Evolutionary conservation across 2,888 invertebrate species (phyloP), one percentile per base, ranked within the genome.

Genomic region (Tetramorium bicarinatum): DNA sequence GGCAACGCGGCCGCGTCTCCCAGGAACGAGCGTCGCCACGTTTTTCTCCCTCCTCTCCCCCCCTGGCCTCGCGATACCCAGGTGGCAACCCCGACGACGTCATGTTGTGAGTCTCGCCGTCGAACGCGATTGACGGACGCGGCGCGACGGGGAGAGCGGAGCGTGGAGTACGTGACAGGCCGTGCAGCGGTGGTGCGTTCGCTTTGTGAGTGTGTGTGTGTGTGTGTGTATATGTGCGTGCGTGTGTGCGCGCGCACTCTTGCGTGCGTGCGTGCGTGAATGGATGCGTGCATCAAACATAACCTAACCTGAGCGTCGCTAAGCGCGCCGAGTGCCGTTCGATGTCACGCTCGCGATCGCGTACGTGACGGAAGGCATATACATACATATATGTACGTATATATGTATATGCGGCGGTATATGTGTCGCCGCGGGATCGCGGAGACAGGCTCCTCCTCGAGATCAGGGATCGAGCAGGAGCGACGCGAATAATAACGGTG

Each of bases 61-160:
- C 9, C 9, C 3, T 52, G 34, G 25, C 13, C 38, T n/a, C 49
- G 47, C 18, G 18, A 1, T 15, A 7, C 29, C 29, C n/a, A 11
- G 72, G 29, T 25, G 34, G 7, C 15, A 34, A 15, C 7, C 34
- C 69, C 59, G 71, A 44, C 44, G 56, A 21, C 47, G 47, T 21
- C 29, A 34, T 34, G 85, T 87, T 85, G 83, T 80, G 89, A 87
- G 87, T 72, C 87, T 83, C 87, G 86, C 18, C 52, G 54, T 85
- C 86, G 88, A 89, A 84, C 76, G 87, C 86, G 84, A 83, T 84
- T 86, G 87, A 89, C 88, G 83, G 67, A 56, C 75, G 67, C 79
- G 79, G 54, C 79, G 44, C 62, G 77, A 76, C 66, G 79, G 29
- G 18, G 41, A 47, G 74, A 62, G 11, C 13, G 61, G 77, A 49